phyloP scores from a whole-genome alignment of 1,140 invertebrate genomes.

The Halotydeus destructor region DNA sequence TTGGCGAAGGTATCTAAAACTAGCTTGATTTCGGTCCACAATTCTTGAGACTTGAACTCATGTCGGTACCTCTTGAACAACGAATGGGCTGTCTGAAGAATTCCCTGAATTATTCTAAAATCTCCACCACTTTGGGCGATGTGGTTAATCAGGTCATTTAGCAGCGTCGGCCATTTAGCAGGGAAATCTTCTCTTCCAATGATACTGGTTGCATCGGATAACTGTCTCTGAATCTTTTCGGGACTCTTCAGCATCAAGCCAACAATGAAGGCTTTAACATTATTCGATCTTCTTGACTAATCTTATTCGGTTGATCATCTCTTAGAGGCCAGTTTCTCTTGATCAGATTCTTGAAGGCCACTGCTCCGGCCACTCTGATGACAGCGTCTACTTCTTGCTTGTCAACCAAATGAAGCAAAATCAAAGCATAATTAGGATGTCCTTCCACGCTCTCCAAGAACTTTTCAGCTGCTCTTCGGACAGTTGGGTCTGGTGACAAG shows the following conservation, averaged over 20 bases:
- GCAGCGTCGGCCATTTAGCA: slow-evolving; percentile 71
- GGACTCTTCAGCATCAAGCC: slow-evolving; percentile 77
- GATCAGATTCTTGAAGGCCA: slow-evolving; percentile 90
- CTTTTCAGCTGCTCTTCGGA: slow-evolving; percentile 70
- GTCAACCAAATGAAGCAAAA: slow-evolving; percentile 62
- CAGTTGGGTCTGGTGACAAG: slow-evolving; percentile 53
- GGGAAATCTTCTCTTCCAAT: slow-evolving; percentile 88
- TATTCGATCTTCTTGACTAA: slow-evolving; percentile 53
- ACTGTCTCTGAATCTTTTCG: slow-evolving; percentile 69
- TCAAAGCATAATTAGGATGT: slow-evolving; percentile 70
- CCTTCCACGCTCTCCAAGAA: slow-evolving; percentile 71
- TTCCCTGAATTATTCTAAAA: slow-evolving; percentile 85
- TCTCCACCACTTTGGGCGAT: slow-evolving; percentile 41
- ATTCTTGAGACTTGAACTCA: slow-evolving; percentile 77
- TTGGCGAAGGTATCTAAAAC: slow-evolving; percentile 80
- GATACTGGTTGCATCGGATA: slow-evolving; percentile 85
- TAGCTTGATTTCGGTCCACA: slow-evolving; percentile 94
- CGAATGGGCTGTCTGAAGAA: slow-evolving; percentile 81
- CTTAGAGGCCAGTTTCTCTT: slow-evolving; percentile 62
- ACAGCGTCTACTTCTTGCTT: slow-evolving; percentile 47
- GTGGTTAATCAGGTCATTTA: slow-evolving; percentile 24
- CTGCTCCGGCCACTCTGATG: slow-evolving; percentile 62
- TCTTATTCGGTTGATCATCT: slow-evolving; percentile 50
- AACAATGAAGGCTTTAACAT: slow-evolving; percentile 68
- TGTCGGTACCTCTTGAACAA: slow-evolving; percentile 85